Evolutionary conservation across 2,797 vertebrate genomes (phyloP), one percentile per base, ranked within the genome.

Genomic region (Sebastes iracundus): DNA sequence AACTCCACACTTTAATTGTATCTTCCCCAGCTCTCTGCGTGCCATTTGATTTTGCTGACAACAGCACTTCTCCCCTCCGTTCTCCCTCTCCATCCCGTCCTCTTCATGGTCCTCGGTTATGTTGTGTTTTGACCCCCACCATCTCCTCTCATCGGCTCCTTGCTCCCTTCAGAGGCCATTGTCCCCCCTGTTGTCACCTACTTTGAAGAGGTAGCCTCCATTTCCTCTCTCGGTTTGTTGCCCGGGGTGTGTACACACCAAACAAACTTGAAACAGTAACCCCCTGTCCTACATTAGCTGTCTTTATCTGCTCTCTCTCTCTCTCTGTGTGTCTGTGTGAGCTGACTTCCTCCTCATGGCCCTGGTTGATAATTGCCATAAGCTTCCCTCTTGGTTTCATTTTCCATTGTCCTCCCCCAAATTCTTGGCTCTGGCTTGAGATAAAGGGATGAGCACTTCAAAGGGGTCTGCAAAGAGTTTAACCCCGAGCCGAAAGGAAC

Each of bases 371-470:
- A 96, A 97, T 97, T 97, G 97, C 96, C 95, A 95, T 94, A 97
- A 95, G 93, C 96, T 96, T 96, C 95, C 96, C 93, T 93, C 91
- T 94, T 94, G 94, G 96, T 98, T 97, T 97, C 96, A 96, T 97
- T 97, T 95, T 93, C 94, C 93, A 97, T 98, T 98, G 97, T 98
- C 96, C 96, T 96, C 93, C 90, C 91, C 94, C 88, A 96, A 97
- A 97, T 98, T 97, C 97, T 97, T 97, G 94, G 94, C 96, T 96
- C 96, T 96, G 96, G 97, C 95, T 97, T 96, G 96, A 98, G 97
- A 99, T 99, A 97, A 99, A 98, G 97, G 97, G 97, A 98, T 98
- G 97, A 98, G 96, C 88, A 98, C 98, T 98, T 99, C 97, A 99
- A 99, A 99, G 97, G 92, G 89, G 95, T 95, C 96, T 96, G 96